Conservation (phyloP, 2,797 vertebrate genomes). For the Onychomys leucogaster region DNA sequence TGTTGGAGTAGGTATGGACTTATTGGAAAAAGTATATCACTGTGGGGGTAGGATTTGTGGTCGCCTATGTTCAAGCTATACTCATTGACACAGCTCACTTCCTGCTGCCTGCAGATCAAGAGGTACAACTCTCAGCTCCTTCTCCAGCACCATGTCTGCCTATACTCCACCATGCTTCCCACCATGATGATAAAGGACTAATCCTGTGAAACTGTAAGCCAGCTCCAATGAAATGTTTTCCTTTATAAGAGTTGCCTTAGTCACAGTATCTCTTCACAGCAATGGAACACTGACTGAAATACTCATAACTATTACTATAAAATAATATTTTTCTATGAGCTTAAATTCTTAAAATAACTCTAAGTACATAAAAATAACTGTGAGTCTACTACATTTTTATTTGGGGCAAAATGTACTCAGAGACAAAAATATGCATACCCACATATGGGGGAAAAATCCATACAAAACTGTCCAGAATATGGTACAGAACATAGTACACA, state of each 20-base stretch:
- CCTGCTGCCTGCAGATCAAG: background rate
- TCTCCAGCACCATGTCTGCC: background rate
- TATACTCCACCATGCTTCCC: background rate
- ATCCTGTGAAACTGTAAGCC: background rate
- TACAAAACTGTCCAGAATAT: background rate
- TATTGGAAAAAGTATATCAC: background rate
- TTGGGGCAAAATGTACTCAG: slow-evolving; percentile 12
- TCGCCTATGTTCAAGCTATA: background rate
- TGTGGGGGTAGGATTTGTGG: background rate
- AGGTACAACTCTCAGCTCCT: background rate
- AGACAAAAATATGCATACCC: background rate
- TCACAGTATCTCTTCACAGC: background rate
- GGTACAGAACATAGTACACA: background rate
- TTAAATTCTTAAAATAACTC: slow-evolving; percentile 63
- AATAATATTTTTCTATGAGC: slow-evolving; percentile 5
- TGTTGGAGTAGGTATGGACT: background rate
- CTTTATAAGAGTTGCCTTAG: background rate
- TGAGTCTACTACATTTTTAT: slow-evolving; percentile 13
- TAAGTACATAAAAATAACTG: slow-evolving; percentile 8
- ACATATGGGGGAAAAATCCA: background rate
- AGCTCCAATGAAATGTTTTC: background rate
- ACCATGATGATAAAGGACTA: background rate
- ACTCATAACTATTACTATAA: slow-evolving; percentile 12
- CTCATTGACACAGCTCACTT: background rate
- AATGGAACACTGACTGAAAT: background rate